Evolutionary conservation across 2,113 vertebrate genomes (phyloP).

Genomic region (Vicugna pacos): DNA sequence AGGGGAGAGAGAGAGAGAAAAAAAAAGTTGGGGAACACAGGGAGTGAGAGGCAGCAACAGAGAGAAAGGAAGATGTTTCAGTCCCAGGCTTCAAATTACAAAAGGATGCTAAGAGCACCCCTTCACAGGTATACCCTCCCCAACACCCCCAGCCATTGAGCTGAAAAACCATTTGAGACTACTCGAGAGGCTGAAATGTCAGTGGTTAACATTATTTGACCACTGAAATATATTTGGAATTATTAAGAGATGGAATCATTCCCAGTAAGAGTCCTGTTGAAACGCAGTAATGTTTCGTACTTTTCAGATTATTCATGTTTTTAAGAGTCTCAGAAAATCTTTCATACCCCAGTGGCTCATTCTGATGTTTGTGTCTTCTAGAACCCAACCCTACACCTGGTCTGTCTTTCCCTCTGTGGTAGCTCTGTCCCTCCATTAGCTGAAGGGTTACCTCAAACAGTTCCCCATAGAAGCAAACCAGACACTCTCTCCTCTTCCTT

Average conservation of each 20-base stretch:
- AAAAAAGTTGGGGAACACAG: neutral
- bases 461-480: neutral
- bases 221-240: neutral
- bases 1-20: neutral
- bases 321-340: neutral
- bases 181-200: neutral
- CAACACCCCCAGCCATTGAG: neutral
- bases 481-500: neutral
- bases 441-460: neutral
- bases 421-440: neutral
- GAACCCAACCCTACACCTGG: neutral
- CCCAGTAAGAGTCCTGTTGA: neutral
- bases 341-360: neutral
- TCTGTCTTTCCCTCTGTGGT: neutral
- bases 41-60: neutral
- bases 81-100: neutral
- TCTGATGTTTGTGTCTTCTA: neutral
- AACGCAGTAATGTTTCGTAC: neutral
- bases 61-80: neutral
- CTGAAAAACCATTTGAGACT: neutral
- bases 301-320: constrained; percentile 4
- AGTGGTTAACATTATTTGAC: neutral
- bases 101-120: neutral
- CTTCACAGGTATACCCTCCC: neutral
- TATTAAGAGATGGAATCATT: neutral